Conservation (phyloP, 2,888 invertebrate species). For the Linhomoeus sp. region DNA sequence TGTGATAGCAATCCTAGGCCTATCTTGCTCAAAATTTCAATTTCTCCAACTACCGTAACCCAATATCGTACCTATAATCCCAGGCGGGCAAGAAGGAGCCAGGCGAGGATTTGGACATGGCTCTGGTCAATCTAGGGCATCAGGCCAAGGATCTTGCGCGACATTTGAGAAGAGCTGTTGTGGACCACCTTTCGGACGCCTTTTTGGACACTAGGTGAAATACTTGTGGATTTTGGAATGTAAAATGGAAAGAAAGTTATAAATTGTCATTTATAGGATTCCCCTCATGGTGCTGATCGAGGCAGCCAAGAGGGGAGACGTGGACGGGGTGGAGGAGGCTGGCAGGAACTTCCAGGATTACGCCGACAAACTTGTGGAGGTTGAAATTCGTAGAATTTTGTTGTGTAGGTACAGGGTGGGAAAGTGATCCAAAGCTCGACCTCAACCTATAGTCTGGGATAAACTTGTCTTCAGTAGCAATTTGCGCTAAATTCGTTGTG, state of each 20-base stretch:
- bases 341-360: slow-evolving; percentile 79
- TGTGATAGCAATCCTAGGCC: too few species aligned
- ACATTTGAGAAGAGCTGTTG: slow-evolving; percentile 87
- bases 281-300: slow-evolving; percentile 68
- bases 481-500: too few species aligned
- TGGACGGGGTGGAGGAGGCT: slow-evolving; percentile 56
- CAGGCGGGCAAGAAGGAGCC: slow-evolving; percentile 42
- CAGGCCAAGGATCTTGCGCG: slow-evolving; percentile 80
- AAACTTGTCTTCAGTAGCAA: too few species aligned
- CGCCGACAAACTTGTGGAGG: slow-evolving; percentile 88
- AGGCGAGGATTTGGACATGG: slow-evolving; percentile 68
- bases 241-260: too few species aligned
- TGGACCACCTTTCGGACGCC: slow-evolving; percentile 61
- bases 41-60: too few species aligned
- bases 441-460: too few species aligned
- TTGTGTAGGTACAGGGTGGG: too few species aligned
- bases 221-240: too few species aligned
- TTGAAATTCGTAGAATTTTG: too few species aligned
- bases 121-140: slow-evolving; percentile 87
- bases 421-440: too few species aligned
- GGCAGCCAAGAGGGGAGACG: slow-evolving; percentile 57
- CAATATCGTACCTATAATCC: too few species aligned
- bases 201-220: slow-evolving; percentile 67
- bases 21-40: too few species aligned
- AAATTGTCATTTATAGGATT: slow-evolving; percentile 9